Percentiles rank a stretch among this genome's conserved stretches.
These are phyloP conservation scores for Struthidea cinerea DNA, from an alignment of 2,113 vertebrate genomes.

Conservation along the genomic window DNA sequence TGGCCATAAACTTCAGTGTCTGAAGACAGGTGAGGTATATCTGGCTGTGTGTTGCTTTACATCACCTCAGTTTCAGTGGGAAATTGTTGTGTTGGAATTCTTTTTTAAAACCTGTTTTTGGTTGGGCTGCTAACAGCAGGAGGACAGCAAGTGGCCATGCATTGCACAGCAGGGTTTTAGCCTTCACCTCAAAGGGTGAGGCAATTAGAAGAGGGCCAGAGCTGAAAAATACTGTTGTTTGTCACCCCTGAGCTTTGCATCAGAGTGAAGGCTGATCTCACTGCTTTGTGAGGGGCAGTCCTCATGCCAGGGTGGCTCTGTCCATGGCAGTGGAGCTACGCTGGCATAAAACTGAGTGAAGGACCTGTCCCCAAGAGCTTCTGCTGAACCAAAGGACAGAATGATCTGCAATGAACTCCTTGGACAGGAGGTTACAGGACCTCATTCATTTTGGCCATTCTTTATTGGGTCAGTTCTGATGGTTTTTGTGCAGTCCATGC, in stretches of 20 bases:
- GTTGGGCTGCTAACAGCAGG: not conserved
- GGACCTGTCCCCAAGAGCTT: not conserved
- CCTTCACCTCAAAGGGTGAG: not conserved
- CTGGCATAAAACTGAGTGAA: not conserved
- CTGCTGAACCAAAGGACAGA: not conserved
- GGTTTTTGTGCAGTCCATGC: not conserved
- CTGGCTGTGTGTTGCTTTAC: not conserved
- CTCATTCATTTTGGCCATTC: not conserved
- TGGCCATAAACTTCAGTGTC: not conserved
- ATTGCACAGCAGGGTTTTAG: not conserved
- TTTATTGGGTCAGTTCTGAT: not conserved
- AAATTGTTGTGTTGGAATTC: not conserved
- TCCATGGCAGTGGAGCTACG: not conserved
- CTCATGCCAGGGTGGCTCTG: not conserved
- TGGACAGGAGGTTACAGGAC: not conserved
- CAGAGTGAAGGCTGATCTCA: not conserved
- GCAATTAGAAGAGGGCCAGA: not conserved
- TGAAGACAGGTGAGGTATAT: not conserved
- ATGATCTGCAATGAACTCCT: not conserved
- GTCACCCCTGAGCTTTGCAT: not conserved
- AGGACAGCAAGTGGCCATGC: accelerated
- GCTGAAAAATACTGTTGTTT: not conserved
- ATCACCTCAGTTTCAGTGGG: not conserved
- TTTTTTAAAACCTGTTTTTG: not conserved
- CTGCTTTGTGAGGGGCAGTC: not conserved